Percentiles rank a stretch among this genome's conserved stretches.
These are phyloP conservation scores for Oscarella lobularis DNA, from an alignment of 37 sponge, comb jelly and placozoan species.

Conservation along the genomic window DNA sequence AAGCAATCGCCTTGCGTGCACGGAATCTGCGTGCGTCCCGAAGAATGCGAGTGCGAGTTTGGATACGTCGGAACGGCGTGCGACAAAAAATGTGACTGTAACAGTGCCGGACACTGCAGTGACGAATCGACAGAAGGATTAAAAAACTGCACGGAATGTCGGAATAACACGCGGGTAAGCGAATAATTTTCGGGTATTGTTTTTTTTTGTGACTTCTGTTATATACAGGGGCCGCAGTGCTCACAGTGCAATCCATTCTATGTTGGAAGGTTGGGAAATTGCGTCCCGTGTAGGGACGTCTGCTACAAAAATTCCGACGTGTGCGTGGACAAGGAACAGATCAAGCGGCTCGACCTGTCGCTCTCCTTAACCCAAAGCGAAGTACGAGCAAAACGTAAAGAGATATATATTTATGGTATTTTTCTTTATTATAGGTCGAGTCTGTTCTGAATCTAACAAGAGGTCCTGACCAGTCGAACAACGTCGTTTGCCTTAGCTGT, in stretches of 20 bases:
- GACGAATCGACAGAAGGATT: not conserved
- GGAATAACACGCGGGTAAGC: not conserved
- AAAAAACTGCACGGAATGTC: not conserved
- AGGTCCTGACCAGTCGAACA: not conserved
- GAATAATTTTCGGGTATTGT: no score
- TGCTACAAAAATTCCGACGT: not conserved
- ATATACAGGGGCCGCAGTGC: conserved; percentile 1
- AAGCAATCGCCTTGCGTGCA: not conserved
- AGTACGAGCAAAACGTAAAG: no score
- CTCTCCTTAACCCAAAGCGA: no score
- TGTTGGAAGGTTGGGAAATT: not conserved
- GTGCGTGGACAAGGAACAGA: not conserved
- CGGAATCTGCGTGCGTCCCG: not conserved
- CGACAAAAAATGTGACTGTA: not conserved
- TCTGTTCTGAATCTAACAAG: not conserved
- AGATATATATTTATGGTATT: no score
- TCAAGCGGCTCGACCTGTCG: not conserved
- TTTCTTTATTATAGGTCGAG: not conserved
- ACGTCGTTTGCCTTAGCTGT: not conserved
- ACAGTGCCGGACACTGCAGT: not conserved
- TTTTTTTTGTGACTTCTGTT: no score
- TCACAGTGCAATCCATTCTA: not conserved
- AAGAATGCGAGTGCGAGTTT: not conserved
- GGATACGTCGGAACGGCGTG: not conserved
- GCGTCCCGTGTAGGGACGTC: not conserved